These are phyloP conservation scores for Anabacerthia variegaticeps DNA, from an alignment of 2,797 vertebrate species.

Conservation along the genomic window DNA sequence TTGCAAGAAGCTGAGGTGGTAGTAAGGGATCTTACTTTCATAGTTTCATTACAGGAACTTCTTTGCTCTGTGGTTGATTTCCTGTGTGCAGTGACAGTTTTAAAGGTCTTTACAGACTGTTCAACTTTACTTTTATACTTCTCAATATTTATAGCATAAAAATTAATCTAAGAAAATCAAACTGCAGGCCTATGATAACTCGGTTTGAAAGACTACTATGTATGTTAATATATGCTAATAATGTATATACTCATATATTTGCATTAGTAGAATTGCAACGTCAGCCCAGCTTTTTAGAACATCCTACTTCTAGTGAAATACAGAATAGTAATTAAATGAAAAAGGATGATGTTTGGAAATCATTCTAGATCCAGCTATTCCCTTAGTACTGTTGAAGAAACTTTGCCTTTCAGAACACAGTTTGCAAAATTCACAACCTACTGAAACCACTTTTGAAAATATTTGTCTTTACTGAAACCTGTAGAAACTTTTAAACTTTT, in stretches of 20 bases:
- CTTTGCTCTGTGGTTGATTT: background rate
- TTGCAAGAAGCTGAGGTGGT: background rate
- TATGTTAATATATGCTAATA: background rate
- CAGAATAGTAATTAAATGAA: background rate
- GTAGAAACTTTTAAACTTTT: background rate
- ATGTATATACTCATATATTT: background rate
- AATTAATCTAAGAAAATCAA: background rate
- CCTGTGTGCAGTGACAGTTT: background rate
- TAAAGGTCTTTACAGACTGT: background rate
- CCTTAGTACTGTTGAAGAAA: background rate
- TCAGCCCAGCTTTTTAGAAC: background rate
- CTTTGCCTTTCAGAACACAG: background rate
- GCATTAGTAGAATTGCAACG: background rate
- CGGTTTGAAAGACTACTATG: background rate
- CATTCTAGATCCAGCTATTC: background rate
- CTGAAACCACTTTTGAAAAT: background rate
- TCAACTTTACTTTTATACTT: background rate
- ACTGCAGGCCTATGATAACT: background rate
- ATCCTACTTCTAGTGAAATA: background rate
- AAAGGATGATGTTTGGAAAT: background rate
- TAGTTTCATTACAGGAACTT: background rate
- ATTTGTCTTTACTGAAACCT: background rate
- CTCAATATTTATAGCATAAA: background rate
- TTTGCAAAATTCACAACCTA: background rate
- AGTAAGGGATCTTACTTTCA: background rate